Evolutionary conservation across 2,888 invertebrate species (phyloP).

Genomic region (Pachliopta kotzebuea): DNA sequence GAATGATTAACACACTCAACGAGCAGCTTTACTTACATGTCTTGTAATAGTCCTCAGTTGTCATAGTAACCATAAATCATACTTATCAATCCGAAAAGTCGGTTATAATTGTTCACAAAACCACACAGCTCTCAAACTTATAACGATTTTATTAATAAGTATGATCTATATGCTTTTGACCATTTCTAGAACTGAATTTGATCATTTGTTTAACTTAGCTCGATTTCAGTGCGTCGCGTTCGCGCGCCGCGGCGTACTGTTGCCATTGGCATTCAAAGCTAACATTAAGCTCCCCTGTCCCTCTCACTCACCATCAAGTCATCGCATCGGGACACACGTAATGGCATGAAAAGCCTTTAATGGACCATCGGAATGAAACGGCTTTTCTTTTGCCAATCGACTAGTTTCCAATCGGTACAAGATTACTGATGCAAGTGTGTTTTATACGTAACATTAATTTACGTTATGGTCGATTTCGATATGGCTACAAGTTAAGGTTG

Average conservation of each 20-base stretch:
- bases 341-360: not conserved
- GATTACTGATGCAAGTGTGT: not conserved
- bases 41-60: not conserved
- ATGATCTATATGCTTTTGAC: not conserved
- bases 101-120: too few relatives aligned
- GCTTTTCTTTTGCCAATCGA: not conserved
- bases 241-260: not conserved
- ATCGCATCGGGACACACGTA: not conserved
- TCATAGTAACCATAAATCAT: not conserved
- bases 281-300: not conserved
- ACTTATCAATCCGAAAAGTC: not conserved
- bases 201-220: not conserved
- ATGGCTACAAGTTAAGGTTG: not conserved
- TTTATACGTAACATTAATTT: not conserved
- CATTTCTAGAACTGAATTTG: not conserved
- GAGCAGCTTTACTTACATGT: not conserved
- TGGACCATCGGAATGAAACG: not conserved
- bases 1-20: too few relatives aligned
- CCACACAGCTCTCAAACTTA: too few relatives aligned
- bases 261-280: not conserved
- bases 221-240: not conserved
- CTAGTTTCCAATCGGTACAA: not conserved
- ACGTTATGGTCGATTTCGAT: not conserved
- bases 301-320: not conserved
- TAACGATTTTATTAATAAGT: too few relatives aligned